Evolutionary conservation across 2,113 vertebrate species (phyloP).

Genomic region (Callaeas wilsoni): DNA sequence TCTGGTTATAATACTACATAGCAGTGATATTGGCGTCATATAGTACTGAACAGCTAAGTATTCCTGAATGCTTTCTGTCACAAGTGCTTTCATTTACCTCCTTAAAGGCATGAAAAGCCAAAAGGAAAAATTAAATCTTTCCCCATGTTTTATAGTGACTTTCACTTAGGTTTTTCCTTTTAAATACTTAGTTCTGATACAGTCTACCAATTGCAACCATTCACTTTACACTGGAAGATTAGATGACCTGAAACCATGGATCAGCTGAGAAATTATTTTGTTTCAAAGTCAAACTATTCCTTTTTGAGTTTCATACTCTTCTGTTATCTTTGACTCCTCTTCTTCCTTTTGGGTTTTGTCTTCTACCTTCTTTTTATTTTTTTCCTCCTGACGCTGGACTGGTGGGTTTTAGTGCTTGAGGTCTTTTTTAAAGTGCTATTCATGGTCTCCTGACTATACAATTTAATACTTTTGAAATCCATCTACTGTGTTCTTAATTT

Average conservation of each 20-base stretch:
- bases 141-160: neutral
- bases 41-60: neutral
- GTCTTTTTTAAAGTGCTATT: neutral
- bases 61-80: neutral
- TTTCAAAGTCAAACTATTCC: neutral
- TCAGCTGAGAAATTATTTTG: neutral
- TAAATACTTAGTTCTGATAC: neutral
- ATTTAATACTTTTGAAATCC: neutral
- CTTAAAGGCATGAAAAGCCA: neutral
- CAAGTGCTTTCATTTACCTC: neutral
- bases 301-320: neutral
- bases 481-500: neutral
- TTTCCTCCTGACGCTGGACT: neutral
- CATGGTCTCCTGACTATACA: neutral
- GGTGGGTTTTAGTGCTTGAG: neutral
- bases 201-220: neutral
- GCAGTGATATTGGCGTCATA: neutral
- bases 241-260: neutral
- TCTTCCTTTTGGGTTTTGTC: neutral
- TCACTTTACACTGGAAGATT: neutral
- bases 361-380: neutral
- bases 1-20: neutral
- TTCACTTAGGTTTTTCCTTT: neutral
- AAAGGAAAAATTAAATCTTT: neutral
- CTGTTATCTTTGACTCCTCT: neutral